Percentiles rank a stretch among this genome's conserved stretches.
Evolutionary conservation across 1,140 invertebrate genomes (phyloP).

Genomic region (Pygmarrhopalites habei): DNA sequence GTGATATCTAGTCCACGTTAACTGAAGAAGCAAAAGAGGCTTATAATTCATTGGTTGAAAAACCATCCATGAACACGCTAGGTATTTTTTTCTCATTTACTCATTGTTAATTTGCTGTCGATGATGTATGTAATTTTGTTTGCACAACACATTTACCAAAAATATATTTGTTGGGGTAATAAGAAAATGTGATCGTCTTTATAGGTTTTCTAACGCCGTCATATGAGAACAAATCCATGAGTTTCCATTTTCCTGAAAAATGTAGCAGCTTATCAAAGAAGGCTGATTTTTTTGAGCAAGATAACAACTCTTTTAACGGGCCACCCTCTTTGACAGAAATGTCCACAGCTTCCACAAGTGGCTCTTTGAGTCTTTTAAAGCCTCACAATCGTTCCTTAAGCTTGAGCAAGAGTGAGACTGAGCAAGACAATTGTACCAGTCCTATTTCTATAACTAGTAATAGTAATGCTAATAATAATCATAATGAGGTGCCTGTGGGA

Average conservation of each 20-base stretch:
- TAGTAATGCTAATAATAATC: too few species aligned
- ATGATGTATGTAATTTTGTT: too few species aligned
- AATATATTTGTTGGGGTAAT: too few species aligned
- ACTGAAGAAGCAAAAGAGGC: conserved; percentile 68
- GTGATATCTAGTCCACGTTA: conserved; percentile 45
- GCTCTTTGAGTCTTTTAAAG: too few species aligned
- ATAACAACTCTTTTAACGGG: not conserved
- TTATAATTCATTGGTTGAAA: conserved; percentile 83
- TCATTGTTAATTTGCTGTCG: not conserved
- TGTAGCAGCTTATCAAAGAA: conserved; percentile 31
- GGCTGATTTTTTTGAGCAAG: conserved; percentile 33
- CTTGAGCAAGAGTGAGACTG: too few species aligned
- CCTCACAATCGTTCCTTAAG: not conserved
- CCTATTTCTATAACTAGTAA: too few species aligned
- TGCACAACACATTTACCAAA: too few species aligned
- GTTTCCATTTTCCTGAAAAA: conserved; percentile 39
- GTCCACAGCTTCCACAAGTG: too few species aligned
- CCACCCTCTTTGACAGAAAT: conserved; percentile 9
- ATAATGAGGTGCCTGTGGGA: too few species aligned
- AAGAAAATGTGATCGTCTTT: too few species aligned
- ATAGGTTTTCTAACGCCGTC: conserved; percentile 37
- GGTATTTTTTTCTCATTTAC: conserved; percentile 27
- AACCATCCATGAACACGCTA: conserved; percentile 44
- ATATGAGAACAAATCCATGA: conserved; percentile 35
- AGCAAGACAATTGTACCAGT: too few species aligned